Percentiles rank a stretch among this genome's conserved stretches.
Evolutionary conservation across 2,797 vertebrate species (phyloP).

Genomic region (Buphagus erythrorhynchus): DNA sequence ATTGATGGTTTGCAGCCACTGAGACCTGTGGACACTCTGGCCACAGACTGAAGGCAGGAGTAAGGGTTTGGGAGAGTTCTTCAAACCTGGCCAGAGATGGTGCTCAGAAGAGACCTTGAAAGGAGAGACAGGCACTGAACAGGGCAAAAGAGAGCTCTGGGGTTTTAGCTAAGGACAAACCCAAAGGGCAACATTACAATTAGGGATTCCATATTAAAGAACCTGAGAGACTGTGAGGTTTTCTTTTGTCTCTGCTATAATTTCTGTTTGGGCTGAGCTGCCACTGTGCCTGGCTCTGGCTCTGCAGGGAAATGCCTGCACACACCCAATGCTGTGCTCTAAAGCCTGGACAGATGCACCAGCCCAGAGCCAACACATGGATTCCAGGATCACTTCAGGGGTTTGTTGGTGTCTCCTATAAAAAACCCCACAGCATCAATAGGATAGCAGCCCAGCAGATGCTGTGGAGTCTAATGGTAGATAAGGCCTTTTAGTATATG

Average conservation of each 20-base stretch:
- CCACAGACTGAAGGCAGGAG: neutral
- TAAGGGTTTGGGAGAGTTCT: neutral
- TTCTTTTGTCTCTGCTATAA: neutral
- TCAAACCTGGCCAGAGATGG: neutral
- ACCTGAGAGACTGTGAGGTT: neutral
- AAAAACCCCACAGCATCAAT: neutral
- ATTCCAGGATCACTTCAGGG: neutral
- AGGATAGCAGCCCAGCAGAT: neutral
- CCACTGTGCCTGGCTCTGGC: accelerated
- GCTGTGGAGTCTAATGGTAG: neutral
- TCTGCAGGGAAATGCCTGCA: neutral
- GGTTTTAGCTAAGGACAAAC: neutral
- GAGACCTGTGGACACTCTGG: neutral
- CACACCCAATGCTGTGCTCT: neutral
- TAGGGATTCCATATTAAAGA: neutral
- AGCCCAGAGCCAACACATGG: accelerated
- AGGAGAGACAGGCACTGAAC: neutral
- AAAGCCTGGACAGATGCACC: neutral
- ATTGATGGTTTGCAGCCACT: neutral
- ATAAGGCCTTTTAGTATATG: neutral
- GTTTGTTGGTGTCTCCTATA: neutral
- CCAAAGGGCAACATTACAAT: neutral
- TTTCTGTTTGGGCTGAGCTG: neutral
- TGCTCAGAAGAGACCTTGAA: neutral
- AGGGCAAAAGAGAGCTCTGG: neutral